Evolutionary conservation across 2,888 invertebrate genomes (phyloP).

Genomic region (Diaprepes abbreviatus): DNA sequence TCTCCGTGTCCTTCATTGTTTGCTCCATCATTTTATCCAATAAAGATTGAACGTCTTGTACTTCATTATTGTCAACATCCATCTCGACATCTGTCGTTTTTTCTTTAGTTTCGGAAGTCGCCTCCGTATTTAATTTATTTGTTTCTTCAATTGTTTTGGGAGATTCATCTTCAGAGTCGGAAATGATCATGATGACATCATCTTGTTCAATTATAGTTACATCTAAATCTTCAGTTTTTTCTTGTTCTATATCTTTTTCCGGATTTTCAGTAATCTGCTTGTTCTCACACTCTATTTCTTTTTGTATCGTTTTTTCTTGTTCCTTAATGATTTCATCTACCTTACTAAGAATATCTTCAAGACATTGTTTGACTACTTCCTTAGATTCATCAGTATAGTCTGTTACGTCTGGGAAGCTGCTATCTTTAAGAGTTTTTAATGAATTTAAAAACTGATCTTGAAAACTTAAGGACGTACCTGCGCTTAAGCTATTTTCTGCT

Average conservation of each 20-base stretch:
- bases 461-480: conserved; percentile 46
- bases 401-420: conserved; percentile 2
- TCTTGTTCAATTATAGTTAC: conserved; percentile 35
- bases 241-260: conserved; percentile 32
- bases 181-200: conserved; percentile 33
- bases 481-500: conserved; percentile 4
- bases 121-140: conserved; percentile 51
- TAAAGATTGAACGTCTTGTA: conserved; percentile 48
- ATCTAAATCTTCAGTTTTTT: conserved; percentile 51
- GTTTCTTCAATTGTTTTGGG: conserved; percentile 13
- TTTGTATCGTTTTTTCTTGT: not conserved
- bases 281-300: conserved; percentile 15
- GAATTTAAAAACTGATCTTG: conserved; percentile 54
- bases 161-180: conserved; percentile 38
- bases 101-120: conserved; percentile 31
- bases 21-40: conserved; percentile 69
- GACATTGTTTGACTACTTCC: conserved; percentile 49
- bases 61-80: conserved; percentile 25
- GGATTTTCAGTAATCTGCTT: not conserved
- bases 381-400: conserved; percentile 39
- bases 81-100: conserved; percentile 10
- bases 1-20: conserved; percentile 64
- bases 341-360: conserved; percentile 51
- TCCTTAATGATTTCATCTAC: conserved; percentile 40
- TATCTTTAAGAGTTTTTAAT: conserved; percentile 41